phyloP scores from a whole-genome alignment of 2,797 vertebrate species.

The Amblyraja radiata region DNA sequence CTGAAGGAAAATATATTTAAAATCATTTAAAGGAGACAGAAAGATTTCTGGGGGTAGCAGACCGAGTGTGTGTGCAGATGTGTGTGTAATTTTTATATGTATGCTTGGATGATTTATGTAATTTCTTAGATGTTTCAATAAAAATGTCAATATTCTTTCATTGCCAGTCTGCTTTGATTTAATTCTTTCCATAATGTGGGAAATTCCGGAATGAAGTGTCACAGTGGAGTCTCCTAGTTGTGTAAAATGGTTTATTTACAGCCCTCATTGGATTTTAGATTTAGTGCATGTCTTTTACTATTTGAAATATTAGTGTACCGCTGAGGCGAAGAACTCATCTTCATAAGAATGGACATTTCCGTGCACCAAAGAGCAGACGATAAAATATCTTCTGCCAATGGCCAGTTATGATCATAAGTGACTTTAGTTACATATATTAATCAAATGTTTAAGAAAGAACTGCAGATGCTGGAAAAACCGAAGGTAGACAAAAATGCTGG shows the following conservation, averaged over 20 bases:
- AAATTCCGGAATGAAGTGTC: background rate
- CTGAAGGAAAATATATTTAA: background rate
- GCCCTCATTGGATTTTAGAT: background rate
- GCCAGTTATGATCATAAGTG: background rate
- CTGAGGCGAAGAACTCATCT: background rate
- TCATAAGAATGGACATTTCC: background rate
- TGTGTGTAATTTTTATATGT: background rate
- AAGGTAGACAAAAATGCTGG: no score
- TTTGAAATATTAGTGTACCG: background rate
- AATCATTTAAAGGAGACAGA: background rate
- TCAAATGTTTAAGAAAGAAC: no score
- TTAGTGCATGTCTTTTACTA: background rate
- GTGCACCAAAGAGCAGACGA: background rate
- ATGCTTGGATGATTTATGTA: background rate
- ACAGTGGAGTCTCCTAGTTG: background rate
- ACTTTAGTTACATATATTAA: background rate
- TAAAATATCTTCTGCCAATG: background rate
- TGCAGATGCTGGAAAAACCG: no score
- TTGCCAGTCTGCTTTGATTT: background rate
- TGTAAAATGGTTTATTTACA: background rate
- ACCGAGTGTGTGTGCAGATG: background rate
- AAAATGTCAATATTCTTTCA: background rate
- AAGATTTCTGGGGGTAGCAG: no score
- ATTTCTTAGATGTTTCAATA: constrained; percentile 6
- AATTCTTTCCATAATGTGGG: background rate